A percentile compares a stretch with the other conserved stretches of the same genome.
Conservation (phyloP, 2,113 vertebrate species). For the Sprattus sprattus region DNA sequence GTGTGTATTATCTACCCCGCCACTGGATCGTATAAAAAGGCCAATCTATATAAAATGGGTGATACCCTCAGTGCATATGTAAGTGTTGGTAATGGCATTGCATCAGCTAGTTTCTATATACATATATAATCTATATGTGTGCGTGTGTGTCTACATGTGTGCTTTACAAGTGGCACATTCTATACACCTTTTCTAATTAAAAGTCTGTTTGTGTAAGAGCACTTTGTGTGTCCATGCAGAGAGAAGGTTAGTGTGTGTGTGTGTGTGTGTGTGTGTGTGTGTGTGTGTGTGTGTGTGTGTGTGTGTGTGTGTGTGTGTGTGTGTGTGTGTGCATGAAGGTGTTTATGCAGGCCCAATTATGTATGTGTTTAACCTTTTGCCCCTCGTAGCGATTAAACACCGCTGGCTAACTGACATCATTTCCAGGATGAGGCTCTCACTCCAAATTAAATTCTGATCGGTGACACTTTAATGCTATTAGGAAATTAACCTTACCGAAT, state of each 20-base stretch:
- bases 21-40: too few species aligned
- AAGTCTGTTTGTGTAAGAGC: not conserved
- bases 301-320: constrained; percentile 13
- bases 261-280: not conserved
- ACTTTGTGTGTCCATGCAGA: constrained; percentile 28
- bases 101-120: not conserved
- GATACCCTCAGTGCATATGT: too few species aligned
- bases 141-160: not conserved
- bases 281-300: not conserved
- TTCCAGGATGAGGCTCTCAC: constrained; percentile 35
- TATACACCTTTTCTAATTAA: not conserved
- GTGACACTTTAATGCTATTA: constrained; percentile 42
- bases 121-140: not conserved
- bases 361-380: constrained; percentile 38
- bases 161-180: not conserved
- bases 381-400: not conserved
- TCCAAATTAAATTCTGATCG: constrained; percentile 43
- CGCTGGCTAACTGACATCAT: not conserved
- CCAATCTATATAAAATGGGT: too few species aligned
- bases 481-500: constrained; percentile 35
- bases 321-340: not conserved
- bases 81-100: not conserved
- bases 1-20: too few species aligned
- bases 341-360: constrained; percentile 20
- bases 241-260: not conserved